Percentiles rank a stretch among this genome's conserved stretches.
Conservation (phyloP, 2,113 vertebrate genomes). For the Paracanthobrama guichenoti region DNA sequence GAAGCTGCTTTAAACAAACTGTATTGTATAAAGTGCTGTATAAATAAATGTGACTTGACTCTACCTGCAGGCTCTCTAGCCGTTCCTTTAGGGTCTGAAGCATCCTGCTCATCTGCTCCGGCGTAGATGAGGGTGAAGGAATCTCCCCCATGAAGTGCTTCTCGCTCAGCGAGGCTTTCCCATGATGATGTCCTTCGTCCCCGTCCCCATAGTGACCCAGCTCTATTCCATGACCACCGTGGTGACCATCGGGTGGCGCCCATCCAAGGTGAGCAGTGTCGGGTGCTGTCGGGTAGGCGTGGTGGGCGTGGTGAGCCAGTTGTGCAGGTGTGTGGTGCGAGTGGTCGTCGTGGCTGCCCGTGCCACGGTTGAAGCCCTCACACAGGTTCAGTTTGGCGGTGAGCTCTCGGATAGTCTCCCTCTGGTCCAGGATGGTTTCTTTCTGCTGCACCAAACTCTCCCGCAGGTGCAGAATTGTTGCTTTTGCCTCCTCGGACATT, state of each 20-base stretch:
- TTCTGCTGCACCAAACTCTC: constrained; percentile 82
- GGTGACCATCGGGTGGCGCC: constrained; percentile 56
- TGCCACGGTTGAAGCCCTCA: constrained; percentile 69
- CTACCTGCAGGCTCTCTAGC: constrained; percentile 80
- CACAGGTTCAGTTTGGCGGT: constrained; percentile 80
- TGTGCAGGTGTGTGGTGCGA: constrained; percentile 50
- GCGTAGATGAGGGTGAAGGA: constrained; percentile 66
- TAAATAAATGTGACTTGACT: not conserved
- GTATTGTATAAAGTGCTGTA: no score
- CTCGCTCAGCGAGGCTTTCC: constrained; percentile 57
- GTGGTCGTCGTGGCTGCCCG: constrained; percentile 58
- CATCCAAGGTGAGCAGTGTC: constrained; percentile 63
- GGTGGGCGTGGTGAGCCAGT: constrained; percentile 56
- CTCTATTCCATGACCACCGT: constrained; percentile 57
- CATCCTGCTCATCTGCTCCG: constrained; percentile 79
- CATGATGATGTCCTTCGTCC: constrained; percentile 56
- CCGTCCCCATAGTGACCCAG: constrained; percentile 54
- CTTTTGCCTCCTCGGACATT: constrained; percentile 79
- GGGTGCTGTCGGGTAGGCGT: constrained; percentile 32
- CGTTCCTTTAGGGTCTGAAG: constrained; percentile 79
- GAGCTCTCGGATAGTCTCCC: constrained; percentile 81
- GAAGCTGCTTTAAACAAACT: no score
- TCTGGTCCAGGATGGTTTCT: constrained; percentile 81
- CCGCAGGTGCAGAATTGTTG: constrained; percentile 78
- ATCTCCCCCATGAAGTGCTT: constrained; percentile 69